Base-by-base conservation (phyloP, 2,888 invertebrate genomes). In the Clepsis dumicolana region DNA sequence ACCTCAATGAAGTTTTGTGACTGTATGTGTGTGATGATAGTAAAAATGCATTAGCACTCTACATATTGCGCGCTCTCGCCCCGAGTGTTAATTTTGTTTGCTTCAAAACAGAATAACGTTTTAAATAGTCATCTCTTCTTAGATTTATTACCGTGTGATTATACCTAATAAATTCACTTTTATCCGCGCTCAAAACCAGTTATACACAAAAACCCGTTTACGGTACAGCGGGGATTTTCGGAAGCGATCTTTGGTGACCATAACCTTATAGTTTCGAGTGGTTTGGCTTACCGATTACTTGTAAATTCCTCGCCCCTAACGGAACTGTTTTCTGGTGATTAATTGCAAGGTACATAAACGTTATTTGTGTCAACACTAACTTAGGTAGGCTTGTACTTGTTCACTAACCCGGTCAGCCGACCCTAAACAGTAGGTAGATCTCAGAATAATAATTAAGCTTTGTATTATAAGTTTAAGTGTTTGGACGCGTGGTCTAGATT, bases 381-480 rank as follows among this genome's bases (percentile, higher is more conserved):
- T 56, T 35, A n/a, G n/a, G 38, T 35, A 10, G 44, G 48, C 29
- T 27, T 44, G 18, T 44, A 53, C 21, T 65, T 50, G 27, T 18
- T 44, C 18, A 62, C 29, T 67, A 67, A 67, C 67, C 62, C 62
- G 67, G 67, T 63, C 60, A 62, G 24, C 14, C 52, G 59, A 25
- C 38, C 54, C 54, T 67, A 63, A 48, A 12, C 21, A 21, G 48
- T 21, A 5, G 10, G 35, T 35, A 48, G 21, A 48, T 48, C 56
- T 4, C 24, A 5, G 59, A 38, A 67, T 67, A 54, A 32, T 66
- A 57, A 67, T 67, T 57, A 67, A 50, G 67, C 67, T 63, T 67
- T 67, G 67, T 67, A 56, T 56, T 18, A 24, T 59, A 25, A 52
- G 59, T 65, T 54, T 50, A 48, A 67, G 62, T 67, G 67, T 63